Conservation (phyloP, 2,888 invertebrate species). For the Pterostichus niger region DNA sequence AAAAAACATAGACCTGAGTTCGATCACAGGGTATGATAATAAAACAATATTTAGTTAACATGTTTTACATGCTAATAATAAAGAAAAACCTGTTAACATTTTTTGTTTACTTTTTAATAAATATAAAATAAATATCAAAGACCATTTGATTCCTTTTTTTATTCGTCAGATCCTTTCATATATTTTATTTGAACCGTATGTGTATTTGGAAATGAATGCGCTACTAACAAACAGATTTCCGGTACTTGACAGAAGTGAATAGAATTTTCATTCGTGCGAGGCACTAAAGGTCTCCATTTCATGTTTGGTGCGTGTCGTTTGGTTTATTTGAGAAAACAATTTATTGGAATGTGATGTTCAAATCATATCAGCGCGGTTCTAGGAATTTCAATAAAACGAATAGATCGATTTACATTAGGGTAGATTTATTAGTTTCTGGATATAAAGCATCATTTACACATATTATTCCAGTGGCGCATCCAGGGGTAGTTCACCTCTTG, state of each 20-base stretch:
- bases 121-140: neutral
- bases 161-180: neutral
- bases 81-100: neutral
- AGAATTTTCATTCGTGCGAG: neutral
- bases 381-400: constrained; percentile 43
- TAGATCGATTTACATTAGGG: constrained; percentile 12
- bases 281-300: neutral
- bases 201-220: neutral
- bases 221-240: neutral
- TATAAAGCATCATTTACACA: constrained; percentile 31
- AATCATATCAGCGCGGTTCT: constrained; percentile 10
- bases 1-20: neutral
- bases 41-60: neutral
- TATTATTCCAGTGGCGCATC: no score
- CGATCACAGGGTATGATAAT: neutral
- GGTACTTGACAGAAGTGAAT: neutral
- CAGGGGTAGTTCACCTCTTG: no score
- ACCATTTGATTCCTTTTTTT: neutral
- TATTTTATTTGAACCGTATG: neutral
- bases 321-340: constrained; percentile 46
- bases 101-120: neutral
- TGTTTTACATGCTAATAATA: neutral
- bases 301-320: constrained; percentile 16
- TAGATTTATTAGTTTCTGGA: constrained; percentile 35
- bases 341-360: constrained; percentile 21